Percentiles rank a stretch among this genome's conserved stretches.
Evolutionary conservation across 2,888 invertebrate genomes (phyloP).

Genomic region (Ischnura elegans): DNA sequence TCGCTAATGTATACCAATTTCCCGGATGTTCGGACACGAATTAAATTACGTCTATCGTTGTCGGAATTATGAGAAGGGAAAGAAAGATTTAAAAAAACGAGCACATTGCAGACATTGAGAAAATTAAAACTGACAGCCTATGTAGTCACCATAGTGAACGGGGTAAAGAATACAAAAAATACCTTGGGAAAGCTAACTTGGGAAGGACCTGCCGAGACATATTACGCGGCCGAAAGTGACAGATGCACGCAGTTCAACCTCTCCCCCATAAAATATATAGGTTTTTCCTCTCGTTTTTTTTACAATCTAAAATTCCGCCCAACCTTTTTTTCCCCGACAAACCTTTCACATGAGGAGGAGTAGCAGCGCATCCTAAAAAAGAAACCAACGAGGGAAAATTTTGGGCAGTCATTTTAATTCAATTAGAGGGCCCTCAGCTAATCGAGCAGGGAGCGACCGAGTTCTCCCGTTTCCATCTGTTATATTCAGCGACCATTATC

Average conservation of each 20-base stretch:
- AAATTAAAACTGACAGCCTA: too few relatives aligned
- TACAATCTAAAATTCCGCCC: background rate
- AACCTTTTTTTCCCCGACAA: too few relatives aligned
- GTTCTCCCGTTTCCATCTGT: background rate
- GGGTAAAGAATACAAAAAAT: background rate
- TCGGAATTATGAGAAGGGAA: background rate
- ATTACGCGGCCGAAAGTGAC: background rate
- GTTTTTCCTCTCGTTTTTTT: background rate
- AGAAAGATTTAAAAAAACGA: background rate
- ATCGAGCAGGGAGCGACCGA: background rate
- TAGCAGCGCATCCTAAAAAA: background rate
- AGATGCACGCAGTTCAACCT: background rate
- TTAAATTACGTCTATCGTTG: background rate
- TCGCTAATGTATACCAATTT: background rate
- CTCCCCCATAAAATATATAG: background rate
- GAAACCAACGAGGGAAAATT: background rate
- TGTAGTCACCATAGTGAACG: too few relatives aligned
- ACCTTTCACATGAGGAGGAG: too few relatives aligned
- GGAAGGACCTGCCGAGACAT: slow-evolving; percentile 20
- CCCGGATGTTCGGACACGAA: background rate
- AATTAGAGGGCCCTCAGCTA: background rate
- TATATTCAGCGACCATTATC: background rate
- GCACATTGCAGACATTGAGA: too few relatives aligned
- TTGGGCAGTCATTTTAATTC: slow-evolving; percentile 17
- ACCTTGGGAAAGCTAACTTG: background rate